Evolutionary conservation across 2,113 vertebrate species (phyloP).

Genomic region (Hiodon tergisus): DNA sequence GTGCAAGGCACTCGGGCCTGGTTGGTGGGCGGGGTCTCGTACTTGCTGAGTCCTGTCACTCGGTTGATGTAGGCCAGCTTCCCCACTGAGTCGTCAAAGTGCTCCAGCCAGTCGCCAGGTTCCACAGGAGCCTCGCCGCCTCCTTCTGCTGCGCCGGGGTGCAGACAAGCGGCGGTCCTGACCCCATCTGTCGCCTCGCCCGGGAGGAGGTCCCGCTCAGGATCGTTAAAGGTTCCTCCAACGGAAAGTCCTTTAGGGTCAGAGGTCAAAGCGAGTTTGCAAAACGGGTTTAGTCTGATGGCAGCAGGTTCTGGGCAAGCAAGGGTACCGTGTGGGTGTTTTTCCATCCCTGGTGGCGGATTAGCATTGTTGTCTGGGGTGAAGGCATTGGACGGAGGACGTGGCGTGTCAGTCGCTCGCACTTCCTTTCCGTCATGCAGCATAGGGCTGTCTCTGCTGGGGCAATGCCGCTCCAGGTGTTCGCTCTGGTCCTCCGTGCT

Average conservation of each 20-base stretch:
- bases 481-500: constrained; percentile 30
- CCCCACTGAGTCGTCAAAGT: constrained; percentile 71
- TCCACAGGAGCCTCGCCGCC: not conserved
- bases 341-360: constrained; percentile 7
- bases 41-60: constrained; percentile 83
- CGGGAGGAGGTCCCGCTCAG: not conserved
- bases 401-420: not conserved
- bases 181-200: not conserved
- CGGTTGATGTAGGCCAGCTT: constrained; percentile 80
- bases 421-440: constrained; percentile 27
- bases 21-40: constrained; percentile 54
- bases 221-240: not conserved
- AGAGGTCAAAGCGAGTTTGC: not conserved
- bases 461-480: not conserved
- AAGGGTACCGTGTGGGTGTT: not conserved
- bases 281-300: not conserved
- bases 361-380: not conserved
- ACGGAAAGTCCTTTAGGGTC: not conserved
- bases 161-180: not conserved
- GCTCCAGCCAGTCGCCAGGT: constrained; percentile 68
- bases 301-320: not conserved
- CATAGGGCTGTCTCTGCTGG: not conserved
- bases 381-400: not conserved
- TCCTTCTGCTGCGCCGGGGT: not conserved
- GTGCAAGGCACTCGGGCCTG: constrained; percentile 65